phyloP scores from a whole-genome alignment of 2,797 vertebrate species.

The Pterois miles region DNA sequence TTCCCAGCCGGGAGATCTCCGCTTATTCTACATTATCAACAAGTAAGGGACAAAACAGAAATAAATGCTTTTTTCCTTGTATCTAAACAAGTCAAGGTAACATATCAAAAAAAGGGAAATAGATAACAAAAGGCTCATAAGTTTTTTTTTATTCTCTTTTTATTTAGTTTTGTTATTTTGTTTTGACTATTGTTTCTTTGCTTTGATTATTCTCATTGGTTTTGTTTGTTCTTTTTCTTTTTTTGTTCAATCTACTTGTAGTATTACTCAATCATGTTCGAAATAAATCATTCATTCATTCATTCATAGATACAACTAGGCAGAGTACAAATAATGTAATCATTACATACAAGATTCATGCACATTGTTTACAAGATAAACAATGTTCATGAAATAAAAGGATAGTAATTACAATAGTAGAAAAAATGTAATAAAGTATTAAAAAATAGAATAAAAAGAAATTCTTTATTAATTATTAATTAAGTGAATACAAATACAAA shows the following conservation, averaged over 20 bases:
- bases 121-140: background rate
- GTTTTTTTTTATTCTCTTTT: background rate
- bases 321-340: background rate
- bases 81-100: background rate
- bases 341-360: too few relatives aligned
- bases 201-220: too few relatives aligned
- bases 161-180: background rate
- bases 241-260: too few relatives aligned
- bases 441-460: background rate
- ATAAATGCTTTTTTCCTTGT: background rate
- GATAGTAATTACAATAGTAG: background rate
- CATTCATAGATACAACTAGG: background rate
- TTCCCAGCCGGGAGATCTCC: slow-evolving; percentile 80
- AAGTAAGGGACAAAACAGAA: slow-evolving; percentile 41
- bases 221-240: too few relatives aligned
- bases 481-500: too few relatives aligned
- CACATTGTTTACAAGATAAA: too few relatives aligned
- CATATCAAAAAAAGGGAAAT: background rate
- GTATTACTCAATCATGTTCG: too few relatives aligned
- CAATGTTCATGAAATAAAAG: background rate
- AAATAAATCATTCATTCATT: too few relatives aligned
- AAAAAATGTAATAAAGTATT: background rate
- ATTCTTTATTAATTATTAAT: too few relatives aligned
- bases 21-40: slow-evolving; percentile 87
- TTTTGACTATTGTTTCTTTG: too few relatives aligned